Base-by-base conservation (phyloP, 2,888 invertebrate genomes). In the Noctua fimbriata region DNA sequence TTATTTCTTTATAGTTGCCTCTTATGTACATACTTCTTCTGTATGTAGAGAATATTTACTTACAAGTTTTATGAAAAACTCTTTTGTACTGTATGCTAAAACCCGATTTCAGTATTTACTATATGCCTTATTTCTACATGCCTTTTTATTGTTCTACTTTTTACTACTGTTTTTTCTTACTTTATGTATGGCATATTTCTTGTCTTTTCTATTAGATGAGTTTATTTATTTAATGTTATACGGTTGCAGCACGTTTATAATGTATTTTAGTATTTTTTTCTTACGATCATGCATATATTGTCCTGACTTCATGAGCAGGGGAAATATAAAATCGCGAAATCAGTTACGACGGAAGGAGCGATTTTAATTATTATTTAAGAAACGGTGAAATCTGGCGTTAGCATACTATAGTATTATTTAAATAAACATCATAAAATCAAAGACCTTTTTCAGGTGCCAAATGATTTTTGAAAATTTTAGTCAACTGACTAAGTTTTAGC, bases 401-500 rank as follows among this genome's bases (percentile, higher is more conserved):
- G 79, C 78, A 75, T 88, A 78, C 78, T 76, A 65, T 78, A 88
- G 80, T 86, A 78, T 88, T 88, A 86, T 81, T 83, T 81, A 74
- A 76, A 65, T 71, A 72, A 79, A 76, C 65, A 49, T 81, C 66
- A 21, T 60, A 7, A 77, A 79, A 78, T 79, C 67, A 73, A 77
- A 77, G 49, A 83, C 79, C 77, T 73, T 24, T 66, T 58, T 73
- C 44, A 75, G 88, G 82, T 87, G 83, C 76, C 86, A 86, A 86
- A 83, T 73, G 85, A 72, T 78, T 79, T 78, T 72, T 44, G 32
- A 49, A 78, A 16, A 10, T 76, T 52, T 82, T 69, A 10, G 76
- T 83, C 75, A 16, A 44, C 44, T 24, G 78, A 83, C 72, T 63
- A 82, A 73, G 36, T 76, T 69, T 24, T 71, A 60, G 72, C 71